Base-by-base conservation (phyloP, 2,888 invertebrate species). In the Nebria salina region DNA sequence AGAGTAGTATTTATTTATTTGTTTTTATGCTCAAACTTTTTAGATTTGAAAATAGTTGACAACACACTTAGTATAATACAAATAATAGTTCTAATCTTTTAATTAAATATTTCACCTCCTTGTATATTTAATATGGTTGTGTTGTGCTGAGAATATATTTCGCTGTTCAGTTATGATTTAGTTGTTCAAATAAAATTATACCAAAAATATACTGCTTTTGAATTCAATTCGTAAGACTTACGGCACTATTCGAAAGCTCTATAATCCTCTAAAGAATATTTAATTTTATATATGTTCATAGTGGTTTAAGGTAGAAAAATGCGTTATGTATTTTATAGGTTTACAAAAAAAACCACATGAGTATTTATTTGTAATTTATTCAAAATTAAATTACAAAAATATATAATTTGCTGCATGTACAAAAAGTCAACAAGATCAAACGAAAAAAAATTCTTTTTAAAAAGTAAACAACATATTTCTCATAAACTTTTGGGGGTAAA, bases 61-160 rank as follows among this genome's bases (percentile, higher is more conserved):
- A 68, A 72, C 72, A 77, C 43, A 75, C 64, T 41, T 72, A 72
- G 72, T 79, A 79, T 79, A 72, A 25, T 73, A 73, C 41, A 42
- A 54, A 54, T 54, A 54, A 0, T 42, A 73, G 73, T 72, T 79
- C 74, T 68, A 79, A 79, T 79, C 79, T 66, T 79, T 83, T 84
- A 83, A 83, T 86, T 86, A 86, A 86, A 86, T 86, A 87, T 87
- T 86, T 86, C 83, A 84, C 84, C 85, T 87, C 87, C 54, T 86
- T 88, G 87, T 88, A 88, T 85, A 86, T 87, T 88, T 70, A 87
- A 85, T 86, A 86, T 86, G 85, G 85, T 87, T 87, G 87, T 87
- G 86, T 87, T 87, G 87, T 87, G 86, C 85, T 87, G 85, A 86
- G 86, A 76, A 83, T 79, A 83, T 81, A 81, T 81, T 79, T 54